Conservation (phyloP, 2,888 invertebrate genomes). For the Heliconius cydno region DNA sequence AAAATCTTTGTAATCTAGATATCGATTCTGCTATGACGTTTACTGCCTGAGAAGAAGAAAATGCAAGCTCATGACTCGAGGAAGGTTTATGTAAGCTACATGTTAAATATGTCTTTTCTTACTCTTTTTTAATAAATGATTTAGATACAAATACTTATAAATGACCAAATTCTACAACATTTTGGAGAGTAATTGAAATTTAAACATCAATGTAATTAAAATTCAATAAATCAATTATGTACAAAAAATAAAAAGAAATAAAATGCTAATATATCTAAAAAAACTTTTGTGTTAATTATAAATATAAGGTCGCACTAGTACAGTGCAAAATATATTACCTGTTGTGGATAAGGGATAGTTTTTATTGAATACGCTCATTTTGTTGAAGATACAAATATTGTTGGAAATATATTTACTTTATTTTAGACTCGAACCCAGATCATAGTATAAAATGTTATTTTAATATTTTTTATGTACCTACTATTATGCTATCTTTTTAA, state of each 20-base stretch:
- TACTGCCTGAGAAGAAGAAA: constrained; percentile 24
- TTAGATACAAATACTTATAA: constrained; percentile 2
- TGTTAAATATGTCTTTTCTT: background rate
- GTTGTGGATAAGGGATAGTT: background rate
- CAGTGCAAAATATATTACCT: background rate
- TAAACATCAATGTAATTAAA: constrained; percentile 20
- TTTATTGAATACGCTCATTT: background rate
- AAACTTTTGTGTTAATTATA: constrained; percentile 26
- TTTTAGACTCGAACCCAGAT: constrained; percentile 6
- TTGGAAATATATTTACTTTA: background rate
- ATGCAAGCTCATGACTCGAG: background rate
- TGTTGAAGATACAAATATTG: background rate
- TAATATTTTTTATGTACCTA: background rate
- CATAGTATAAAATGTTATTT: background rate
- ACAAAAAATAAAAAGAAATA: constrained; percentile 40
- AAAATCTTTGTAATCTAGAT: constrained; percentile 29
- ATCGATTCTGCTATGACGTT: constrained; percentile 30
- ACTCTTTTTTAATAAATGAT: constrained; percentile 1
- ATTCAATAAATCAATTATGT: constrained; percentile 36
- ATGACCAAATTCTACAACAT: constrained; percentile 15
- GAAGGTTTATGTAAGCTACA: background rate
- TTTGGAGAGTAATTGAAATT: constrained; percentile 32
- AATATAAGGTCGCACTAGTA: constrained; percentile 1
- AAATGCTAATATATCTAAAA: constrained; percentile 46
- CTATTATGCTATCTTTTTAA: background rate